Percentiles rank a stretch among this genome's conserved stretches.
phyloP scores from a whole-genome alignment of 2,888 invertebrate species.

The Elegia similella region DNA sequence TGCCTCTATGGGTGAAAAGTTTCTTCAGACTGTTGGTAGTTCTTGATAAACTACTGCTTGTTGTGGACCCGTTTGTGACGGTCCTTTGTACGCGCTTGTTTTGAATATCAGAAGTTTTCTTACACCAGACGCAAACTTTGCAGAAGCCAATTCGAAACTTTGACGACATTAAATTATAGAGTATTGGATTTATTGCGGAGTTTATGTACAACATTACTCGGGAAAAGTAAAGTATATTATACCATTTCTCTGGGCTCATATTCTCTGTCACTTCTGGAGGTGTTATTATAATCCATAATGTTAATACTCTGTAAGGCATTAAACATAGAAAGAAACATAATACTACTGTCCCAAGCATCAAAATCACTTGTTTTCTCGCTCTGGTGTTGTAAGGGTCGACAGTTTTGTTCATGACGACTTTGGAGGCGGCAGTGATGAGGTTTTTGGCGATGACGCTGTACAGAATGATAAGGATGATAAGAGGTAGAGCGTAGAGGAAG shows the following conservation, averaged over 20 bases:
- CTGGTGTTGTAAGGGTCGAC: conserved; percentile 86
- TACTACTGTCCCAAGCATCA: conserved; percentile 93
- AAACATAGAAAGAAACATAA: conserved; percentile 93
- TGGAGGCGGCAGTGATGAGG: conserved; percentile 86
- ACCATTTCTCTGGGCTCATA: conserved; percentile 89
- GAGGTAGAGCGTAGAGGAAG: conserved; percentile 90
- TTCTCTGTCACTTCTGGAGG: conserved; percentile 85
- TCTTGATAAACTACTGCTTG: conserved; percentile 82
- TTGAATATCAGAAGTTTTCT: conserved; percentile 61
- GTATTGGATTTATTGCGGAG: conserved; percentile 93
- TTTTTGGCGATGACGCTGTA: conserved; percentile 93
- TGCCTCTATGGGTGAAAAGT: conserved; percentile 68
- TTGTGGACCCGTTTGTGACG: conserved; percentile 82
- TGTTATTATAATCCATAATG: conserved; percentile 90
- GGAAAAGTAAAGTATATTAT: conserved; percentile 91
- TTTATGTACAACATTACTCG: conserved; percentile 94
- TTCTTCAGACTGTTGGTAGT: conserved; percentile 82
- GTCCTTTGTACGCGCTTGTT: conserved; percentile 73
- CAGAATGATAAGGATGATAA: conserved; percentile 88
- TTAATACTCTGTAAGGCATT: conserved; percentile 92
- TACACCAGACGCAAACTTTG: conserved; percentile 83
- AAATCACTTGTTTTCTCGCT: conserved; percentile 90
- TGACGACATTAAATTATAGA: conserved; percentile 96
- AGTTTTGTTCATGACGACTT: conserved; percentile 86
- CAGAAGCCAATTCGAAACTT: conserved; percentile 92